Percentiles rank a stretch among this genome's conserved stretches.
Conservation (phyloP, 2,797 vertebrate genomes). For the Scomberomorus guttatus region DNA sequence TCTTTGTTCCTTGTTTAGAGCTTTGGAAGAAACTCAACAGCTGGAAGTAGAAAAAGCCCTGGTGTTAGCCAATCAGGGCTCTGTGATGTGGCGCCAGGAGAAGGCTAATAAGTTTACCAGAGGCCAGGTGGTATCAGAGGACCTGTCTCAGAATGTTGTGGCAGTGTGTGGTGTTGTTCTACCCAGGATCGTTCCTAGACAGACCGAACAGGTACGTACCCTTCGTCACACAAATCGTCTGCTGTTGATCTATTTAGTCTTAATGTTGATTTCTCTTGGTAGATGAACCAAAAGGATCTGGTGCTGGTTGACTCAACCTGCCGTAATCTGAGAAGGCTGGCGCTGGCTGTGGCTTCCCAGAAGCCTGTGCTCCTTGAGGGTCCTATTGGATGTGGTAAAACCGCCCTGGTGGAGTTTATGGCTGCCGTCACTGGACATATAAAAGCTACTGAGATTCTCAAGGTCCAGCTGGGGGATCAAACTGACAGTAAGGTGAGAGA, state of each 20-base stretch:
- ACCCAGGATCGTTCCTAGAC: slow-evolving; percentile 77
- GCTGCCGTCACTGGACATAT: slow-evolving; percentile 91
- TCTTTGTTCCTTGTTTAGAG: slow-evolving; percentile 75
- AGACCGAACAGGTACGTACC: slow-evolving; percentile 81
- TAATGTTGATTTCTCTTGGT: slow-evolving; percentile 11
- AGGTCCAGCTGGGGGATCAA: slow-evolving; percentile 98
- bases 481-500: slow-evolving; percentile 96
- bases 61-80: slow-evolving; percentile 91
- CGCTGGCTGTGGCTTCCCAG: slow-evolving; percentile 92
- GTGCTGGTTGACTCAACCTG: slow-evolving; percentile 94
- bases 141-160: slow-evolving; percentile 90
- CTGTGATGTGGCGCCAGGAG: slow-evolving; percentile 89
- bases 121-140: slow-evolving; percentile 89
- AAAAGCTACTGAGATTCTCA: slow-evolving; percentile 91
- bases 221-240: background rate
- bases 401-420: slow-evolving; percentile 92
- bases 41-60: slow-evolving; percentile 91
- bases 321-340: slow-evolving; percentile 92
- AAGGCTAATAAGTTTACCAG: slow-evolving; percentile 84
- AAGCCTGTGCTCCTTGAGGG: slow-evolving; percentile 95
- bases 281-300: slow-evolving; percentile 76
- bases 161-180: slow-evolving; percentile 93
- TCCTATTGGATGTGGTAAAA: slow-evolving; percentile 97
- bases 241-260: background rate
- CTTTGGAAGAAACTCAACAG: slow-evolving; percentile 91